Percentiles rank a stretch among this genome's conserved stretches.
phyloP scores from a whole-genome alignment of 2,797 vertebrate species.

The Jordanella pulchra region DNA sequence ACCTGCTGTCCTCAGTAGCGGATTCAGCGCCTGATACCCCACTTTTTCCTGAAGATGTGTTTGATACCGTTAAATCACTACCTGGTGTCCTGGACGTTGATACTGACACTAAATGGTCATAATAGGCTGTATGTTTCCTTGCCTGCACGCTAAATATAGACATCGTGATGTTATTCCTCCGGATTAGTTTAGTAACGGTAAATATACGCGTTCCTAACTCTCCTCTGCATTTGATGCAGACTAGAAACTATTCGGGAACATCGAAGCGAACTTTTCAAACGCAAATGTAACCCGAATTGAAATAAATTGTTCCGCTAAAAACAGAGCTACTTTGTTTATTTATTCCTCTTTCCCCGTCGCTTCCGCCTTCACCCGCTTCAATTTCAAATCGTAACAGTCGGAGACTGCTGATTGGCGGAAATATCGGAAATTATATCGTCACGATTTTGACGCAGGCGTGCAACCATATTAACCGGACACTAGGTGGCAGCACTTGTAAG shows the following conservation, averaged over 20 bases:
- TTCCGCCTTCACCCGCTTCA: constrained; percentile 75
- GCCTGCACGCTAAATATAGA: constrained; percentile 70
- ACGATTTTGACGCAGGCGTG: rapidly evolving
- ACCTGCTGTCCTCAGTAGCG: constrained; percentile 41
- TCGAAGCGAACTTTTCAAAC: background rate
- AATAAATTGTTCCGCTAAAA: background rate
- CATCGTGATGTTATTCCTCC: constrained; percentile 48
- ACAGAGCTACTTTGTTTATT: constrained; percentile 55
- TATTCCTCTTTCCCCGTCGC: constrained; percentile 27
- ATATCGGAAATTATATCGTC: constrained; percentile 31
- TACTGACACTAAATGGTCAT: constrained; percentile 62
- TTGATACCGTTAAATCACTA: constrained; percentile 29
- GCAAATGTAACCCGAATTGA: background rate
- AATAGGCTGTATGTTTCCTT: constrained; percentile 68
- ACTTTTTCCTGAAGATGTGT: constrained; percentile 6
- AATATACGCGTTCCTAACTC: background rate
- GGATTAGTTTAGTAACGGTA: background rate
- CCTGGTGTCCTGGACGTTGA: constrained; percentile 40
- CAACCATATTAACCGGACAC: background rate
- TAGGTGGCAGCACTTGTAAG: constrained; percentile 48
- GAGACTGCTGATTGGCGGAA: constrained; percentile 70
- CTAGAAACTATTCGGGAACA: background rate
- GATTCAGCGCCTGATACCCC: constrained; percentile 35
- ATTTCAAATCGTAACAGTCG: constrained; percentile 75
- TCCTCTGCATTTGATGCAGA: background rate